phyloP scores from a whole-genome alignment of 2,888 invertebrate species.

The Hedya salicella region DNA sequence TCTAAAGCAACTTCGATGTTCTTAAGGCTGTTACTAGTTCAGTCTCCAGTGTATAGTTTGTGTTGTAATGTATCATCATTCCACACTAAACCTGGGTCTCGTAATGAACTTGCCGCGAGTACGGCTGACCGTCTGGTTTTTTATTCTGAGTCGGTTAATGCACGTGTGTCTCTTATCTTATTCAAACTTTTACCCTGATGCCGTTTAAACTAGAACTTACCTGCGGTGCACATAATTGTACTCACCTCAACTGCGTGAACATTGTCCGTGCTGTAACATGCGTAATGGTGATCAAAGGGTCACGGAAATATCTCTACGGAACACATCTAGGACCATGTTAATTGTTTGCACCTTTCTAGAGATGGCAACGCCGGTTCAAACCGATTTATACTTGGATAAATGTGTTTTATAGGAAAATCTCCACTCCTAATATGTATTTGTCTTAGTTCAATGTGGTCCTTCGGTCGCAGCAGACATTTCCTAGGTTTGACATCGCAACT shows the following conservation, averaged over 20 bases:
- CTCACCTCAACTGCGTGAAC: neutral
- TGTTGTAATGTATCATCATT: neutral
- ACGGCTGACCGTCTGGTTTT: slow-evolving; percentile 12
- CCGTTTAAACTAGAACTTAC: neutral
- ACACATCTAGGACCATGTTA: neutral
- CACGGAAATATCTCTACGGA: neutral
- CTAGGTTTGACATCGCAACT: neutral
- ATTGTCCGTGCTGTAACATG: neutral
- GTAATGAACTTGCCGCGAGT: neutral
- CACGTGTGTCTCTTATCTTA: neutral
- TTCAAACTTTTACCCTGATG: neutral
- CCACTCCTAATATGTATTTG: neutral
- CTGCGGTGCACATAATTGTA: neutral
- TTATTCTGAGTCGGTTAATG: slow-evolving; percentile 1
- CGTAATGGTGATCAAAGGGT: neutral
- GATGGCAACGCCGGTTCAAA: neutral
- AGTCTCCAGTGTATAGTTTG: slow-evolving; percentile 5
- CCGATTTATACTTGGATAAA: neutral
- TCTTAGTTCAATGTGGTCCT: neutral
- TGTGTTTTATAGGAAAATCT: neutral
- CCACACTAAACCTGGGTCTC: slow-evolving; percentile 1
- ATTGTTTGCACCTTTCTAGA: neutral
- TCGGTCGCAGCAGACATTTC: neutral
- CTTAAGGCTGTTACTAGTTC: slow-evolving; percentile 12
- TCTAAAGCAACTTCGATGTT: slow-evolving; percentile 16